phyloP scores from a whole-genome alignment of 2,113 vertebrate species.

The Sitta europaea region DNA sequence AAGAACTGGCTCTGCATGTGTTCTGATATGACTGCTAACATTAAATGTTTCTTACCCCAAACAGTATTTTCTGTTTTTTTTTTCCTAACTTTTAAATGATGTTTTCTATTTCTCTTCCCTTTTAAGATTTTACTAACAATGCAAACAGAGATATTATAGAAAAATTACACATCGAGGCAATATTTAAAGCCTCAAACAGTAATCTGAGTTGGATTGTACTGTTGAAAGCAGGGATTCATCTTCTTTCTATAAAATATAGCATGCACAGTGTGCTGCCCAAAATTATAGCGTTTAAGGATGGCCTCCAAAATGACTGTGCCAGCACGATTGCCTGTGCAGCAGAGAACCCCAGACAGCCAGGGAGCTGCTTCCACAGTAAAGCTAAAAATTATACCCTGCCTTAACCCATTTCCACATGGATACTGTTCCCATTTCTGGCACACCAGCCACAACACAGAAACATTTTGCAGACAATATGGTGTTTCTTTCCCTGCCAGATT shows the following conservation, averaged over 20 bases:
- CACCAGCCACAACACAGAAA: not conserved
- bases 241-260: not conserved
- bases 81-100: not conserved
- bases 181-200: not conserved
- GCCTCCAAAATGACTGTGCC: not conserved
- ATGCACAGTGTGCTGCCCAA: not conserved
- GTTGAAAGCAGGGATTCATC: not conserved
- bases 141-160: not conserved
- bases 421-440: not conserved
- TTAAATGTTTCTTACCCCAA: conserved; percentile 10
- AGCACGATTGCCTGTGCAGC: not conserved
- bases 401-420: not conserved
- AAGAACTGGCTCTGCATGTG: not conserved
- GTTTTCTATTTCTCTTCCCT: not conserved
- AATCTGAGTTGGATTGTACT: not conserved
- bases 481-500: not conserved
- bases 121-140: not conserved
- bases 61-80: not conserved
- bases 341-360: not conserved
- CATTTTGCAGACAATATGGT: not conserved
- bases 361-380: not conserved
- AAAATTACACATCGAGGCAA: not conserved
- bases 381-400: not conserved
- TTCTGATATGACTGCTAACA: not conserved
- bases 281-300: not conserved